Evolutionary conservation across 2,888 invertebrate genomes (phyloP), one percentile per base, ranked within the genome.

Genomic region (Priocnemis perturbator): DNA sequence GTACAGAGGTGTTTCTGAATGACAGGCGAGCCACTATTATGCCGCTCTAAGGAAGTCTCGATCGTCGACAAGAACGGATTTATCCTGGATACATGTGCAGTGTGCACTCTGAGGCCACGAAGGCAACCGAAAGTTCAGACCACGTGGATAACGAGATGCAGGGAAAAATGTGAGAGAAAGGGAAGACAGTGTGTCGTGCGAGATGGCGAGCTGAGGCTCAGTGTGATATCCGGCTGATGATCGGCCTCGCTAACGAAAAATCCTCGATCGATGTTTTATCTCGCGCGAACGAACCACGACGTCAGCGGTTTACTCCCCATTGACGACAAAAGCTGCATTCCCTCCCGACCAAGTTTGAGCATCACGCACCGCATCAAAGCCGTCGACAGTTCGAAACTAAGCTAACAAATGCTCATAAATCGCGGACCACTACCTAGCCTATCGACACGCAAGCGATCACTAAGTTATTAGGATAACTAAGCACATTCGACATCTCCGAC

Each of bases 251-350:
- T 9, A 9, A 37, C 37, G 37, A 11, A 37, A 37, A 1, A 7
- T 11, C 14, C 37, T 37, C 37, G 37, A 37, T 37, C 37, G 37
- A 37, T 11, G 11, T 11, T 11, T 37, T 7, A 37, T 11, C 71
- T 67, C 69, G 68, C 71, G 37, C 57, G 23, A 63, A 67, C 59
- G 63, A 77, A 74, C 19, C 57, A 57, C 71, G 71, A 79, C 78
- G 74, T 76, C 47, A 84, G 70, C 84, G 26, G 26, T 5, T 2
- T 5, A 84, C 83, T 84, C 83, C 84, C 75, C 78, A 69, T 72
- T 69, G 75, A 56, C 17, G 68, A 74, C 74, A 73, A 70, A 63
- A 72, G 73, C 77, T 83, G 83, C 84, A 85, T 85, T 84, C 84
- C 84, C 72, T 73, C 37, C 37, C 11, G 11, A 37, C 37, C 4